Evolutionary conservation across 2,797 vertebrate genomes (phyloP), one percentile per base, ranked within the genome.

Genomic region (Chelmon rostratus): DNA sequence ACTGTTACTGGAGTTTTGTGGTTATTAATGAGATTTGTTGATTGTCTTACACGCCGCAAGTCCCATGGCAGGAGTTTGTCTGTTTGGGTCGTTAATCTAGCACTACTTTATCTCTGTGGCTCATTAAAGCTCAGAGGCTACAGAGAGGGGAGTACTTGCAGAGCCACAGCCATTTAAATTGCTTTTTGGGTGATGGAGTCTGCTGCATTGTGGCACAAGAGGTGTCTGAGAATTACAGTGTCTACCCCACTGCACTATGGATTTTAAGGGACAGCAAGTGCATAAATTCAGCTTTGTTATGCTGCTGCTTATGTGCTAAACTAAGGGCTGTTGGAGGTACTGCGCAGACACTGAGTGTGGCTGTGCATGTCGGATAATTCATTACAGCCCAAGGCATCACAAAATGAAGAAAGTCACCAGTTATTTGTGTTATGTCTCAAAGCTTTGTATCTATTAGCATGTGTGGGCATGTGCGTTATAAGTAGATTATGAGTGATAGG

Each of bases 81-180:
- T 58, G 57, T 82, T 84, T 68, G 65, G 67, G 61, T 68, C 8
- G n/a, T 87, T 88, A 85, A 86, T 86, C 76, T 69, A 40, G 16
- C 8, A 1, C 56, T 79, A 25, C 73, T 72, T 84, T 86, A 78
- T 90, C 69, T 78, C 71, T 38, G 68, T 21, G 82, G 73, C 80
- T 90, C 67, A 83, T 88, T 90, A 83, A 75, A 78, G 73, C 79
- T 83, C 64, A 21, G 71, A 79, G 57, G 58, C 67, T n/a, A 53
- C 58, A 62, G 68, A 86, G 76, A 66, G 33, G 13, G 12, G 18
- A 75, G 54, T 64, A n/a, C 49, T 75, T 38, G 57, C 49, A 28
- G 70, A 66, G 63, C 73, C 64, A 50, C 56, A 65, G 75, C 42
- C 13, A 12, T 75, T 86, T 70, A 76, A 85, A 83, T 74, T 8